Evolutionary conservation across 37 sponge, comb jelly and placozoan genomes (phyloP).

Genomic region (Aplysina aerophoba): DNA sequence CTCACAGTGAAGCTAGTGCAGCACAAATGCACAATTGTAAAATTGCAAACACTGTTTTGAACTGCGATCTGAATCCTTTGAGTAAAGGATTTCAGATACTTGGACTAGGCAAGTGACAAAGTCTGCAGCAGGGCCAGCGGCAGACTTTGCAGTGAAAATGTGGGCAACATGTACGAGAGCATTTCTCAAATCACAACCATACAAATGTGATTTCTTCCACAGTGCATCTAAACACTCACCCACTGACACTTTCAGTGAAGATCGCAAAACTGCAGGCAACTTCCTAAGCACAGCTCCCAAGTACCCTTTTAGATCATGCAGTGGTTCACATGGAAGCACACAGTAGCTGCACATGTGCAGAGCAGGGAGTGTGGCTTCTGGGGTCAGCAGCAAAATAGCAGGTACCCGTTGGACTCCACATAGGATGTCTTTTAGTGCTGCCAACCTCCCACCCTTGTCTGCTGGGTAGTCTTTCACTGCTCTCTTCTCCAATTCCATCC

Average conservation of each 20-base stretch:
- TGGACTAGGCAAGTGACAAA: neutral
- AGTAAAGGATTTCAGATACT: neutral
- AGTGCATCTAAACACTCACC: neutral
- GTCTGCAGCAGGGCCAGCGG: neutral
- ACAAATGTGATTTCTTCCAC: slow-evolving; percentile 17
- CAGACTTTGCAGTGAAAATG: neutral
- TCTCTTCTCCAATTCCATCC: slow-evolving; percentile 1
- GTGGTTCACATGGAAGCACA: slow-evolving; percentile 30
- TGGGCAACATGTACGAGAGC: neutral
- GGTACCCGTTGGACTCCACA: slow-evolving; percentile 21
- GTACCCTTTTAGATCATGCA: slow-evolving; percentile 44
- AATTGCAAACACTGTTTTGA: neutral
- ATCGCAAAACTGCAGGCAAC: neutral
- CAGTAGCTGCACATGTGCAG: slow-evolving; percentile 13
- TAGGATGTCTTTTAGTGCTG: neutral
- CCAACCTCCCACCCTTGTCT: neutral
- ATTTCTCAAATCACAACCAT: neutral
- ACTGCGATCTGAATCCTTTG: neutral
- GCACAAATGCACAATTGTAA: neutral
- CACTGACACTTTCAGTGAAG: neutral
- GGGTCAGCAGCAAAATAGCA: neutral
- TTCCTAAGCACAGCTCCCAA: neutral
- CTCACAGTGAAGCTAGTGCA: neutral
- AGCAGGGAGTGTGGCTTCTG: slow-evolving; percentile 4
- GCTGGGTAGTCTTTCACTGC: slow-evolving; percentile 22